These are phyloP conservation scores for Meghimatium bilineatum DNA, from an alignment of 2,888 invertebrate species.

Conservation along the genomic window DNA sequence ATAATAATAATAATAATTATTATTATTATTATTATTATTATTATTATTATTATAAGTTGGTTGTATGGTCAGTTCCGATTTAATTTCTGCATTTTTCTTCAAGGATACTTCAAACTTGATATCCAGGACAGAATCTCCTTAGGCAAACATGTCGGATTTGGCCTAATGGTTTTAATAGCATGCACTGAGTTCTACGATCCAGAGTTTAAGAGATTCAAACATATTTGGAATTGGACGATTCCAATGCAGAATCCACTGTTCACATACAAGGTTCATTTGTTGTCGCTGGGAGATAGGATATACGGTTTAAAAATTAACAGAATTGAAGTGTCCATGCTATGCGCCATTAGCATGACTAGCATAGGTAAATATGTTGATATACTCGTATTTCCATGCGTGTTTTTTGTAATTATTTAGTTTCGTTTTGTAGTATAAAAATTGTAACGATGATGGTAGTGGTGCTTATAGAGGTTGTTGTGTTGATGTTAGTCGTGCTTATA, in stretches of 20 bases:
- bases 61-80: too few relatives aligned
- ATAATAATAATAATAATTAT: too few relatives aligned
- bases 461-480: too few relatives aligned
- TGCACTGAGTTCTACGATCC: slow-evolving; percentile 46
- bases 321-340: slow-evolving; percentile 47
- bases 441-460: not conserved
- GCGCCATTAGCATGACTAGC: slow-evolving; percentile 47
- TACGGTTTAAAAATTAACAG: slow-evolving; percentile 40
- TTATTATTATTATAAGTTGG: too few relatives aligned
- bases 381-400: not conserved
- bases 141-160: slow-evolving; percentile 47
- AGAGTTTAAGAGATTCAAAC: slow-evolving; percentile 41
- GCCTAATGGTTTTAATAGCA: slow-evolving; percentile 45
- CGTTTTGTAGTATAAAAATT: not conserved
- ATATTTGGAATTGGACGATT: slow-evolving; percentile 49
- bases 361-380: slow-evolving; percentile 31
- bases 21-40: too few relatives aligned
- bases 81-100: not conserved
- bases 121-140: slow-evolving; percentile 42
- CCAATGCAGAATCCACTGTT: slow-evolving; percentile 42
- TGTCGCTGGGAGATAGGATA: slow-evolving; percentile 41
- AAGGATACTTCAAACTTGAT: slow-evolving; percentile 37
- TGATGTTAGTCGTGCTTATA: too few relatives aligned
- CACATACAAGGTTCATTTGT: slow-evolving; percentile 44
- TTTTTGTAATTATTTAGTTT: too few relatives aligned